Base-by-base conservation (phyloP, 2,797 vertebrate species). In the Cyclopterus lumpus region DNA sequence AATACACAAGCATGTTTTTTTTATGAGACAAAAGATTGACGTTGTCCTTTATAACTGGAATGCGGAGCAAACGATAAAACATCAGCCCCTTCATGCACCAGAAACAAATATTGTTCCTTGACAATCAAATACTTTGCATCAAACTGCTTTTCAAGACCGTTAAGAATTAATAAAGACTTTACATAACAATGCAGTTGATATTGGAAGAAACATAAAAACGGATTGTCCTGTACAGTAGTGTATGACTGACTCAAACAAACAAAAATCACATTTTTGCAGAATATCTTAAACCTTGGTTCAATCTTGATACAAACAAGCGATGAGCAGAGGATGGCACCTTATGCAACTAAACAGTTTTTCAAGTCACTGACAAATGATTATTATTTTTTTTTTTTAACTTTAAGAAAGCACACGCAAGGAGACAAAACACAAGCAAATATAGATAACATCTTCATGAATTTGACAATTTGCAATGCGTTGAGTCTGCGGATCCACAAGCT, bases 141-240 rank as follows among this genome's bases (percentile, higher is more conserved):
- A 3, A 53, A 58, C 24, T 38, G 8, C 59, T 2, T 20, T 42
- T 32, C 9, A 67, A 2, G 20, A 73, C 60, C 60, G 3, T 18
- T 55, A 12, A 36, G 5, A 20, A 58, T 53, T 2, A 61, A 34
- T 67, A 5, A 48, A 58, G 76, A 57, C 12, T 67, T 72, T 74
- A 60, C 61, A 54, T n/a, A 64, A 64, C 2, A 2, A 28, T 67
- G 61, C 24, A 20, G 14, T 10, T 38, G 0, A 34, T 14, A 14
- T 32, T 62, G 1, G 15, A 54, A 57, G 40, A 57, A 38, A 24
- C 24, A 32, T 34, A 40, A 67, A 46, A 57, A 42, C 2, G 44
- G 18, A 54, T 65, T n/a, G 6, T 60, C 18, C 32, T 26, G 28
- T 59, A 42, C 28, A 46, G 42, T 38, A 60, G 3, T 24, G 4